Conservation (phyloP, 2,113 vertebrate species). For the Ctenomys sociabilis region DNA sequence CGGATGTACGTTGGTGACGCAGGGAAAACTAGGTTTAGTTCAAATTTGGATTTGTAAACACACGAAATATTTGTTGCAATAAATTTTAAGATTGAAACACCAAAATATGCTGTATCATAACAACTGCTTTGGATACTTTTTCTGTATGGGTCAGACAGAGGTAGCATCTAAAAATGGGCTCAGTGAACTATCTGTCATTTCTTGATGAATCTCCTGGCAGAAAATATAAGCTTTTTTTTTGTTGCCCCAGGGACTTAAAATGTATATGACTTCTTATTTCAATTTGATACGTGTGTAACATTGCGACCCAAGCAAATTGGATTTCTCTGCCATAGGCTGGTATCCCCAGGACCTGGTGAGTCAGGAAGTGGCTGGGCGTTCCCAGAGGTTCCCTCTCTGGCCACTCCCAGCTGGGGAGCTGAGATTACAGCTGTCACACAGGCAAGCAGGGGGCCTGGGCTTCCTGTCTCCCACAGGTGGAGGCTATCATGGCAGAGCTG, state of each 20-base stretch:
- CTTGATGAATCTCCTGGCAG: not conserved
- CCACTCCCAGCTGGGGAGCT: not conserved
- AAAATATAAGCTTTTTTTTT: conserved; percentile 8
- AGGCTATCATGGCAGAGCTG: conserved; percentile 92
- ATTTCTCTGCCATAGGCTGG: not conserved
- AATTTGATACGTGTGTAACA: not conserved
- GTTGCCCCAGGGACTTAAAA: not conserved
- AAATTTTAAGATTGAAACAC: conserved; percentile 32
- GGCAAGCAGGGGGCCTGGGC: not conserved
- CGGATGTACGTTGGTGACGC: not conserved
- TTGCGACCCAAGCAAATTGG: conserved; percentile 5
- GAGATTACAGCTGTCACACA: not conserved
- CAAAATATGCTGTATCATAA: not conserved
- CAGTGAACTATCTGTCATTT: not conserved
- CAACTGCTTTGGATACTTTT: not conserved
- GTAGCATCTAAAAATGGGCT: not conserved
- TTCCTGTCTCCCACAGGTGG: conserved; percentile 87
- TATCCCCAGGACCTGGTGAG: not conserved
- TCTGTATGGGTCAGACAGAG: not conserved
- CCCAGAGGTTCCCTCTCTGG: not conserved
- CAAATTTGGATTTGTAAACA: not conserved
- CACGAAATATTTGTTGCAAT: conserved; percentile 42
- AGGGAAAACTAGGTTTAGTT: not conserved
- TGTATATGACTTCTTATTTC: not conserved
- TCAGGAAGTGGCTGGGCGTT: not conserved